Percentiles rank a stretch among this genome's conserved stretches.
Conservation (phyloP, 2,797 vertebrate species). For the Menidia menidia region DNA sequence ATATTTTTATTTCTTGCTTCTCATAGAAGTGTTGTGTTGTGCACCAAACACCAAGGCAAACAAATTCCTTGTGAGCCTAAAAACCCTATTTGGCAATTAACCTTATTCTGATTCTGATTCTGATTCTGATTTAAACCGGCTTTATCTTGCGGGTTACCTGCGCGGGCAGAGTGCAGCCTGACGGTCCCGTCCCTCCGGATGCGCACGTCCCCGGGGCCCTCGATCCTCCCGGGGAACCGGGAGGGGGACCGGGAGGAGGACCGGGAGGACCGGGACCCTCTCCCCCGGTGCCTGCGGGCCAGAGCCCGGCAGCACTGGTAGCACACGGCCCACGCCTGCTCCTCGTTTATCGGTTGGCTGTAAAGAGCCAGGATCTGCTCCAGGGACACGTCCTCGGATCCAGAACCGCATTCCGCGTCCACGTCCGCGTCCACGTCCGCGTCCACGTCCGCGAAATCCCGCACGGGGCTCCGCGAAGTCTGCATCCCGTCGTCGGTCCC, state of each 20-base stretch:
- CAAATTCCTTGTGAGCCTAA: no score
- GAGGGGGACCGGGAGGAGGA: no score
- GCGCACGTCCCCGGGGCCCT: constrained; percentile 85
- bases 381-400: constrained; percentile 85
- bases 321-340: constrained; percentile 98
- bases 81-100: no score
- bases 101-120: no score
- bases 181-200: constrained; percentile 90
- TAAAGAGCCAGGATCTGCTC: constrained; percentile 92
- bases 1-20: no score
- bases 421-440: constrained; percentile 64
- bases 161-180: constrained; percentile 60
- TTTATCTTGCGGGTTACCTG: constrained; percentile 68
- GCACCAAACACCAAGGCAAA: no score
- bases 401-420: constrained; percentile 73
- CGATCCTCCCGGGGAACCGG: constrained; percentile 62
- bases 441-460: constrained; percentile 62
- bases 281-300: constrained; percentile 70
- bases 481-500: constrained; percentile 76
- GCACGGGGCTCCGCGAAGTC: constrained; percentile 66
- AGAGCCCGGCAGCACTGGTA: constrained; percentile 91
- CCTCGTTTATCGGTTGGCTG: constrained; percentile 96
- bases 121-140: no score
- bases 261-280: constrained; percentile 54
- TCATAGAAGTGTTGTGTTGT: no score